Evolutionary conservation across 2,797 vertebrate species (phyloP).

Genomic region (Coilia nasus): DNA sequence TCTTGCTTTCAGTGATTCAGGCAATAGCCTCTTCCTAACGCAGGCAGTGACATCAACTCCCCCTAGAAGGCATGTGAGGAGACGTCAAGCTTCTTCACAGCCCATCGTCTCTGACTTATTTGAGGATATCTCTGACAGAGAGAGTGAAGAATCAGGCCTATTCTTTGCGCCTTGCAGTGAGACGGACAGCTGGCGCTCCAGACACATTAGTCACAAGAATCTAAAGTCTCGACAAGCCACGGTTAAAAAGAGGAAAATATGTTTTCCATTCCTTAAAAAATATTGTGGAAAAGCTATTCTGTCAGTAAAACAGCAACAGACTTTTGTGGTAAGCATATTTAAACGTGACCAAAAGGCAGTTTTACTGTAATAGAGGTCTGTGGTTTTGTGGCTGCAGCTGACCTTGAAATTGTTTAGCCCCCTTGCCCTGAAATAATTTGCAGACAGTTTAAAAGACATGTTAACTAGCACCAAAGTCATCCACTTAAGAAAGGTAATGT

Average conservation of each 20-base stretch:
- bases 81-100: neutral
- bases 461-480: neutral
- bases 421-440: neutral
- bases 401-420: neutral
- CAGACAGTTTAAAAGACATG: neutral
- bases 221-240: neutral
- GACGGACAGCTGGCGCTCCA: neutral
- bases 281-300: neutral
- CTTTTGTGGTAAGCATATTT: neutral
- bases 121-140: neutral
- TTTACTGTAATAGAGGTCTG: neutral
- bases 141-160: neutral
- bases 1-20: neutral
- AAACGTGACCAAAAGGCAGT: neutral
- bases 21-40: constrained; percentile 13
- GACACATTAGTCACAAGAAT: neutral
- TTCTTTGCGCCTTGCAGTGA: neutral
- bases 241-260: neutral
- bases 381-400: neutral
- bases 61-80: neutral
- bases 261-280: neutral
- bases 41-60: neutral
- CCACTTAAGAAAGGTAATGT: neutral
- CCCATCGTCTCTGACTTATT: neutral
- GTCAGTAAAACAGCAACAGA: neutral